Conservation (phyloP, 2,797 vertebrate genomes). For the Cryptoblepharus egeriae region DNA sequence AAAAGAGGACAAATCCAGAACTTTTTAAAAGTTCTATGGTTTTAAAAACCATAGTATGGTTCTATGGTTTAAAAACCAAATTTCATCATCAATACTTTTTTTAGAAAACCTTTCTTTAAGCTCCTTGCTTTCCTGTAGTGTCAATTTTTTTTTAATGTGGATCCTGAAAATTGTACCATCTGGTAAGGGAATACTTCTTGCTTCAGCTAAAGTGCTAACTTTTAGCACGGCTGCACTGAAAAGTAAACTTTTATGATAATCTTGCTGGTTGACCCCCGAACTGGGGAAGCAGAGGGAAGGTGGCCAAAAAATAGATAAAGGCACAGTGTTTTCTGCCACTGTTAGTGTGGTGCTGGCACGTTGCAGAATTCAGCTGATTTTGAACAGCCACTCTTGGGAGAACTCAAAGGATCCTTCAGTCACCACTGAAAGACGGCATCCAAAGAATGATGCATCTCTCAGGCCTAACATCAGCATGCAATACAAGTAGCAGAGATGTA, state of each 20-base stretch:
- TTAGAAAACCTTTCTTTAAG: background rate
- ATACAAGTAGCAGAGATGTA: background rate
- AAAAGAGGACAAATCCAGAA: no score
- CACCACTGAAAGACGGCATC: constrained; percentile 4
- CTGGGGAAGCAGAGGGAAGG: background rate
- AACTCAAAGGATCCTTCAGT: constrained; percentile 22
- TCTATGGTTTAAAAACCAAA: background rate
- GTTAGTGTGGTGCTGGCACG: constrained; percentile 15
- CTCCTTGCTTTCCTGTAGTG: background rate
- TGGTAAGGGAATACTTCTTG: no score
- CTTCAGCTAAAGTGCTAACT: background rate
- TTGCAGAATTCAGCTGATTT: constrained; percentile 38
- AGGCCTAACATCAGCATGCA: constrained; percentile 9
- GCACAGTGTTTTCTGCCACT: constrained; percentile 29
- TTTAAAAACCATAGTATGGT: no score
- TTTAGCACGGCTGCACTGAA: background rate
- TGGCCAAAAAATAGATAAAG: constrained; percentile 21
- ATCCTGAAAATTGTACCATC: background rate
- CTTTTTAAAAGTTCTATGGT: no score
- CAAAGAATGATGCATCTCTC: constrained; percentile 16
- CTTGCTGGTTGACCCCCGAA: constrained; percentile 35
- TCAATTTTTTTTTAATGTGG: background rate
- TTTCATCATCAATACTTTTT: background rate
- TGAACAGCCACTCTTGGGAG: constrained; percentile 18
- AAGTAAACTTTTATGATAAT: constrained; percentile 9